These are phyloP conservation scores for Luidia sarsii DNA, from an alignment of 53 echinoderm and acorn worm genomes.

Conservation along the genomic window DNA sequence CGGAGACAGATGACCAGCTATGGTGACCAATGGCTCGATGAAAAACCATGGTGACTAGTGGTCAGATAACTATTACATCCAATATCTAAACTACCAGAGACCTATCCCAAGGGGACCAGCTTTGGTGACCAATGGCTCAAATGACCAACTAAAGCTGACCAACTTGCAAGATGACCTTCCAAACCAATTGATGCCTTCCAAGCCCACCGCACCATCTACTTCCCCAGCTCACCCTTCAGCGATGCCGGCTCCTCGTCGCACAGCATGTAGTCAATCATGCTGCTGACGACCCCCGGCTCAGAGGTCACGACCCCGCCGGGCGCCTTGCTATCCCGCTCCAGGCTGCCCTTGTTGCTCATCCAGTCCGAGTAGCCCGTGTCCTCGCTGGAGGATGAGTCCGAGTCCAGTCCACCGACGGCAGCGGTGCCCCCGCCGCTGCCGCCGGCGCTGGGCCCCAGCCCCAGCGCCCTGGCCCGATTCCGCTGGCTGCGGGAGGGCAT, in stretches of 20 bases:
- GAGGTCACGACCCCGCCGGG: constrained; percentile 26
- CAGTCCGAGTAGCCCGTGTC: constrained; percentile 42
- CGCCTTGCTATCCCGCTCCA: constrained; percentile 35
- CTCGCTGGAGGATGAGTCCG: constrained; percentile 7
- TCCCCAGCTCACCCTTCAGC: constrained; percentile 40
- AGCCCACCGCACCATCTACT: too few species aligned
- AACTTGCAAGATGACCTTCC: too few species aligned
- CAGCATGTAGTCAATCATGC: constrained; percentile 34
- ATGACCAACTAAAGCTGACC: too few species aligned
- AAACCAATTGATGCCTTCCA: too few species aligned
- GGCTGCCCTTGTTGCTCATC: constrained; percentile 52
- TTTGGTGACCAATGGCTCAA: too few species aligned
- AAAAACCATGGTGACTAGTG: too few species aligned
- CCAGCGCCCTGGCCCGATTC: neutral
- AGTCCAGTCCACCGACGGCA: constrained; percentile 9
- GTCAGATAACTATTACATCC: too few species aligned
- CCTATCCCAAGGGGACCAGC: too few species aligned
- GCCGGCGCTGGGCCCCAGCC: constrained; percentile 46
- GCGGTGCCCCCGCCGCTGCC: constrained; percentile 37
- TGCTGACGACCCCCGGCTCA: constrained; percentile 37
- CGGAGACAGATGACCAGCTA: too few species aligned
- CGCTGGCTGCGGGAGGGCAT: constrained; percentile 31
- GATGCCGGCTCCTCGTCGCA: constrained; percentile 22
- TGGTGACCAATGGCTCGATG: too few species aligned
- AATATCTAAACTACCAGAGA: too few species aligned